Conservation (phyloP, 2,113 vertebrate genomes). For the Clinocottus analis region DNA sequence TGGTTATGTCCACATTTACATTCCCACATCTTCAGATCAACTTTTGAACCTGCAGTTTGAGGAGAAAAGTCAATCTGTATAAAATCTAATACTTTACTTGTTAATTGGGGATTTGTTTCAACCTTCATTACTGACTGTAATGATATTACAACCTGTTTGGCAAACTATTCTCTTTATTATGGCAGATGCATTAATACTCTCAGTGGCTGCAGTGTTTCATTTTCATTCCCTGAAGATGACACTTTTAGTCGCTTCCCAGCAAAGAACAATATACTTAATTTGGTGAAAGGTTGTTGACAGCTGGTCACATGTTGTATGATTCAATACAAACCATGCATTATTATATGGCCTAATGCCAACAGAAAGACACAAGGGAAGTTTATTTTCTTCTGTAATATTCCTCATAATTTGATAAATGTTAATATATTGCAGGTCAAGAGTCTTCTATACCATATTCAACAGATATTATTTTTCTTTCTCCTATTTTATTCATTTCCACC, state of each 20-base stretch:
- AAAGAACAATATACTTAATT: constrained; percentile 16
- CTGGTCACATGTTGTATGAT: constrained; percentile 9
- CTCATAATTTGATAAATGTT: background rate
- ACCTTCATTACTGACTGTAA: background rate
- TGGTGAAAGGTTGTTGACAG: constrained; percentile 32
- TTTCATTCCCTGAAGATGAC: background rate
- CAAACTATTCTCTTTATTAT: background rate
- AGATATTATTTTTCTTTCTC: background rate
- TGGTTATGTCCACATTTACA: background rate
- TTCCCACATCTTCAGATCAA: background rate
- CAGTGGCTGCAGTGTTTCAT: background rate
- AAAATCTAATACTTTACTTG: background rate
- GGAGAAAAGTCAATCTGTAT: background rate
- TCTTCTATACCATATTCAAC: background rate
- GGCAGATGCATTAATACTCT: background rate
- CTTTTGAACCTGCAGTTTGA: background rate
- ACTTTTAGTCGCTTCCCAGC: constrained; percentile 8
- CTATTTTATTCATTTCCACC: background rate
- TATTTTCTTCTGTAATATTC: constrained; percentile 11
- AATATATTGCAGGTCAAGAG: background rate
- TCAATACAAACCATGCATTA: constrained; percentile 13
- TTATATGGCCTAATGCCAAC: constrained; percentile 1
- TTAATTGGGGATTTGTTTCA: background rate
- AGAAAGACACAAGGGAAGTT: background rate
- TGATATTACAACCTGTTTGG: background rate